These are phyloP conservation scores for Tanytarsus gracilentus DNA, from an alignment of 2,888 invertebrate species.

Conservation along the genomic window DNA sequence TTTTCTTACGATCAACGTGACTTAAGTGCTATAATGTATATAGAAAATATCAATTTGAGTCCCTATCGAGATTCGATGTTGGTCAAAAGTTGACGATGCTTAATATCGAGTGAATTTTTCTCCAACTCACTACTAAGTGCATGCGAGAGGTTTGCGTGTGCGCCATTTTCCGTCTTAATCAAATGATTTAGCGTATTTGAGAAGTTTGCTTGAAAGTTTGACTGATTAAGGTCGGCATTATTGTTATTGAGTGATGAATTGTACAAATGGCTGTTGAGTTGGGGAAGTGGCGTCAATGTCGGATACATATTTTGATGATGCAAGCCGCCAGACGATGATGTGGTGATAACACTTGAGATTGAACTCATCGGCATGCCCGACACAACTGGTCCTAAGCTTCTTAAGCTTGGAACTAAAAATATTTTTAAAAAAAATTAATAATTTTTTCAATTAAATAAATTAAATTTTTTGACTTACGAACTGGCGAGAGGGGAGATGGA, in stretches of 20 bases:
- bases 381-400: neutral
- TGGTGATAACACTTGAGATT: neutral
- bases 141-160: neutral
- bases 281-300: slow-evolving; percentile 12
- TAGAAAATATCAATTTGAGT: neutral
- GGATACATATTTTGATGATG: slow-evolving; percentile 3
- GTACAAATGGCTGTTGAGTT: slow-evolving; percentile 15
- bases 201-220: neutral
- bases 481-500: slow-evolving; percentile 19
- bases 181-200: slow-evolving; percentile 16
- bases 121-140: neutral
- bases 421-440: neutral
- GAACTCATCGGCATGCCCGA: neutral
- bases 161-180: slow-evolving; percentile 19
- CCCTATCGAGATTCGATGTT: slow-evolving; percentile 21
- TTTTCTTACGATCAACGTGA: too few species aligned
- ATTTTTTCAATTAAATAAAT: neutral
- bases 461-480: neutral
- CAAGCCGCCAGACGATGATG: neutral
- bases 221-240: slow-evolving; percentile 10
- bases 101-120: slow-evolving; percentile 11
- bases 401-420: slow-evolving; percentile 15
- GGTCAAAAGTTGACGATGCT: slow-evolving; percentile 12
- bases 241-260: neutral
- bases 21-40: neutral